phyloP scores from a whole-genome alignment of 2,113 vertebrate species.

The Neodon shergylaensis region DNA sequence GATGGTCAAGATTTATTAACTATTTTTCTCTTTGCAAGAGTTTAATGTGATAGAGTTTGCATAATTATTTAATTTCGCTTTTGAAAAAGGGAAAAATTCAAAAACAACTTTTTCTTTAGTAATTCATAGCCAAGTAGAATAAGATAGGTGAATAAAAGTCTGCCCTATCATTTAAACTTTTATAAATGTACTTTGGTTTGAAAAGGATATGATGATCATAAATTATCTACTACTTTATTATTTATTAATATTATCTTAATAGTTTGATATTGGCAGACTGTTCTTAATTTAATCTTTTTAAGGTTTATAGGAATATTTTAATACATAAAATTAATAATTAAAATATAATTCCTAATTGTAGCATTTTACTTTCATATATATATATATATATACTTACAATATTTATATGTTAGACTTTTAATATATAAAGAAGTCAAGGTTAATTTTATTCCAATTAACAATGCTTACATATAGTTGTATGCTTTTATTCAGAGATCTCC shows the following conservation, averaged over 20 bases:
- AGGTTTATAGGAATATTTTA: conserved; percentile 27
- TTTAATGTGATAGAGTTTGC: conserved; percentile 35
- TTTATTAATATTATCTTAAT: conserved; percentile 31
- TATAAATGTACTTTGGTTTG: conserved; percentile 17
- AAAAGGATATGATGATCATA: conserved; percentile 35
- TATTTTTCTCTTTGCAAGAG: not conserved
- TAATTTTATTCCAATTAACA: not conserved
- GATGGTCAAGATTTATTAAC: not conserved
- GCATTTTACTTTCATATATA: not conserved
- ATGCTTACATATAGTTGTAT: conserved; percentile 27
- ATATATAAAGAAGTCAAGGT: not conserved
- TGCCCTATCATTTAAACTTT: conserved; percentile 22
- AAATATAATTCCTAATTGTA: conserved; percentile 8
- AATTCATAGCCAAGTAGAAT: not conserved
- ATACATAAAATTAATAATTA: conserved; percentile 2
- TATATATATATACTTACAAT: not conserved
- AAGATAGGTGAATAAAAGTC: not conserved
- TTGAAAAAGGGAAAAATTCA: not conserved
- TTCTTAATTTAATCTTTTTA: conserved; percentile 33
- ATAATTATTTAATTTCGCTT: not conserved
- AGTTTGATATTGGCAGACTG: not conserved
- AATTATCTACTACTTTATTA: conserved; percentile 20
- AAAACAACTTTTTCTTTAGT: conserved; percentile 7
- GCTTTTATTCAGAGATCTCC: not conserved
- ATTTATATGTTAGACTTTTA: conserved; percentile 27